Evolutionary conservation across 2,797 vertebrate species (phyloP).

Genomic region (Aotus griseimembra): DNA sequence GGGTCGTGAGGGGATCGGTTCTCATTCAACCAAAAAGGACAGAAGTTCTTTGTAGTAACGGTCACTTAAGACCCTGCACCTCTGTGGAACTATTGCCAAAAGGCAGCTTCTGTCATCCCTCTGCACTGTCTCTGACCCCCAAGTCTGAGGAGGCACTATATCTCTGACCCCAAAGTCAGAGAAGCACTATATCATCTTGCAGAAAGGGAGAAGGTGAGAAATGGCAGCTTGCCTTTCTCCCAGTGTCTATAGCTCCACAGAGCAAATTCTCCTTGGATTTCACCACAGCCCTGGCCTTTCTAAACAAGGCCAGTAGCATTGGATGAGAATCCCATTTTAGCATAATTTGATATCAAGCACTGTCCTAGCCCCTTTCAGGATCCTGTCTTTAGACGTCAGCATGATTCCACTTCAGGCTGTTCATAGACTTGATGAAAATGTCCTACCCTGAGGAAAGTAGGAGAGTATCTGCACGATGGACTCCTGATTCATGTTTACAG

Average conservation of each 20-base stretch:
- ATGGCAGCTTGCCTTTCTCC: background rate
- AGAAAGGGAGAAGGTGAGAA: background rate
- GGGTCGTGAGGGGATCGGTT: background rate
- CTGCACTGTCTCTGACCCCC: background rate
- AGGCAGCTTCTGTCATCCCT: background rate
- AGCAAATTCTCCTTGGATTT: background rate
- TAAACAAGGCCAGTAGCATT: background rate
- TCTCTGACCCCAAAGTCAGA: slow-evolving; percentile 8
- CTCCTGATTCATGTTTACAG: background rate
- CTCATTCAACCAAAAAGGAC: background rate
- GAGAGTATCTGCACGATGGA: background rate
- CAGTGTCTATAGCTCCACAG: background rate
- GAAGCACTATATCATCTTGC: background rate
- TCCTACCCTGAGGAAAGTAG: background rate
- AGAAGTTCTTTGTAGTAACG: background rate
- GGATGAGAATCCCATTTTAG: background rate
- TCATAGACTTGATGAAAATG: background rate
- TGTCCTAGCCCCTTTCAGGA: background rate
- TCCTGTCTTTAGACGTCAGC: background rate
- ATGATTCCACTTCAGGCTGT: background rate
- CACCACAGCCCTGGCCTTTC: background rate
- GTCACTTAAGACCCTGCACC: background rate
- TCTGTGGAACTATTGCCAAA: background rate
- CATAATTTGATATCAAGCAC: background rate
- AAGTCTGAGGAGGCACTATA: background rate